These are phyloP conservation scores for Suncus etruscus DNA, from an alignment of 2,113 vertebrate genomes.

Conservation along the genomic window DNA sequence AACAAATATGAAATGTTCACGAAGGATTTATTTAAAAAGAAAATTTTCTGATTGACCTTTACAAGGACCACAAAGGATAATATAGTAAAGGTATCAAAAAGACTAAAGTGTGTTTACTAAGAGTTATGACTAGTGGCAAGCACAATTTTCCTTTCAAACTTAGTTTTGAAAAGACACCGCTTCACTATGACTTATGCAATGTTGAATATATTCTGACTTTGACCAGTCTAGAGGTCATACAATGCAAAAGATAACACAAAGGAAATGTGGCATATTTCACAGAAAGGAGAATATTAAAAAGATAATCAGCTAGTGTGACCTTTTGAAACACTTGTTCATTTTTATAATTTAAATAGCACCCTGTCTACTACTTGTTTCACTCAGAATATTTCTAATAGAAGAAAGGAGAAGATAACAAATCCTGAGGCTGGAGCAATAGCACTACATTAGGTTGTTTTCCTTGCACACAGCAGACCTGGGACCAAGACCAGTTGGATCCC, in stretches of 20 bases:
- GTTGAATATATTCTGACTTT: constrained; percentile 31
- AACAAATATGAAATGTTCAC: constrained; percentile 54
- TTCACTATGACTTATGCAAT: constrained; percentile 26
- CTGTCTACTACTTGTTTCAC: constrained; percentile 11
- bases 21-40: constrained; percentile 68
- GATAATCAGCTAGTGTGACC: constrained; percentile 66
- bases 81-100: constrained; percentile 67
- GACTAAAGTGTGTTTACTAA: constrained; percentile 73
- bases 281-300: constrained; percentile 66
- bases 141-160: constrained; percentile 76
- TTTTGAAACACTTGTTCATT: constrained; percentile 65
- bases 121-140: constrained; percentile 69
- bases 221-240: constrained; percentile 46
- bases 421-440: too few species aligned
- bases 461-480: too few species aligned
- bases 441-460: too few species aligned
- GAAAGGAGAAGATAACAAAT: not conserved
- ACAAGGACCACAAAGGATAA: constrained; percentile 63
- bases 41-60: constrained; percentile 80
- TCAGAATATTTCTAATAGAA: constrained; percentile 13
- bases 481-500: too few species aligned
- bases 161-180: constrained; percentile 46
- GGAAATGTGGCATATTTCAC: constrained; percentile 70
- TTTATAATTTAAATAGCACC: constrained; percentile 45
- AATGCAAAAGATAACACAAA: constrained; percentile 39